phyloP scores from a whole-genome alignment of 35 echinoderm and acorn worm genomes.

The Holothuria glaberrima region DNA sequence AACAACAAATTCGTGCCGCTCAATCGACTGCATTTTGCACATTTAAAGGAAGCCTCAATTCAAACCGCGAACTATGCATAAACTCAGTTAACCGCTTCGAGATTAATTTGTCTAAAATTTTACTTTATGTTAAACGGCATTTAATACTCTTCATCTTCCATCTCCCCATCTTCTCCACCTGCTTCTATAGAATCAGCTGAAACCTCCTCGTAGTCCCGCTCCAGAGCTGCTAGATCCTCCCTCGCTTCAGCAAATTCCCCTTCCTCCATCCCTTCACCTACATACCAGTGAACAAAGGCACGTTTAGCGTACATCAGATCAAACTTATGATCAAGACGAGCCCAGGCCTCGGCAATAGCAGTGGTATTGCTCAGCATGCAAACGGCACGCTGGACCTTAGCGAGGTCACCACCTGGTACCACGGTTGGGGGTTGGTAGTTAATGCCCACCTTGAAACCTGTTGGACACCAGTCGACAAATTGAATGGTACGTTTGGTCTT shows the following conservation, averaged over 20 bases:
- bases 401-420: slow-evolving; percentile 85
- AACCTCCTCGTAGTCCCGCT: slow-evolving; percentile 81
- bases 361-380: slow-evolving; percentile 93
- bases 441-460: slow-evolving; percentile 90
- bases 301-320: slow-evolving; percentile 92
- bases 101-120: background rate
- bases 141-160: slow-evolving; percentile 66
- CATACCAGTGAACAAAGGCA: slow-evolving; percentile 90
- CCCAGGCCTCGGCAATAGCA: slow-evolving; percentile 88
- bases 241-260: slow-evolving; percentile 81
- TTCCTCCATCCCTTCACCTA: slow-evolving; percentile 84
- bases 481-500: slow-evolving; percentile 90
- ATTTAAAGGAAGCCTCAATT: too few relatives aligned
- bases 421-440: slow-evolving; percentile 92
- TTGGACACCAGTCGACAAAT: slow-evolving; percentile 89
- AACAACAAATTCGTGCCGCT: too few relatives aligned
- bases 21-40: too few relatives aligned
- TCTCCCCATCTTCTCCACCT: slow-evolving; percentile 56
- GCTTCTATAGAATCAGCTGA: slow-evolving; percentile 67
- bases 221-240: slow-evolving; percentile 77
- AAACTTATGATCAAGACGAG: slow-evolving; percentile 87
- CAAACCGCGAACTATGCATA: background rate
- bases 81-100: background rate
- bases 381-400: slow-evolving; percentile 82
- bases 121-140: background rate